These are phyloP conservation scores for Paratrypauchen microcephalus DNA, from an alignment of 2,797 vertebrate genomes.

Conservation along the genomic window DNA sequence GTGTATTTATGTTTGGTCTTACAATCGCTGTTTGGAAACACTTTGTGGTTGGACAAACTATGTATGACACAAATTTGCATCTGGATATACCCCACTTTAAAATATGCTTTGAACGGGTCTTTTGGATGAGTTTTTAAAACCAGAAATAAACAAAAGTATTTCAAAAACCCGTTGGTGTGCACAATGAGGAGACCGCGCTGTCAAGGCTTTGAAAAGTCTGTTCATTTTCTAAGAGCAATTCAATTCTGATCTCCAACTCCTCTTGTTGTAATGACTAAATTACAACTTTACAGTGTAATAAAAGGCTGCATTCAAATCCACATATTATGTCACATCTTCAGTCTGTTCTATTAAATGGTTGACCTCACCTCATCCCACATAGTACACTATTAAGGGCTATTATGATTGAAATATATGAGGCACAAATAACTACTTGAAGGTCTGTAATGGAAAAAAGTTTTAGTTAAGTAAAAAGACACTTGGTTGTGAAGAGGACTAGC, in stretches of 20 bases:
- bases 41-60: not conserved
- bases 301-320: not conserved
- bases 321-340: constrained; percentile 5
- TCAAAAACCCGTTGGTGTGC: not conserved
- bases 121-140: not conserved
- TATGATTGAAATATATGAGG: too few relatives aligned
- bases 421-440: too few relatives aligned
- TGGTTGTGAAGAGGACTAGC: too few relatives aligned
- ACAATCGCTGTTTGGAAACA: not conserved
- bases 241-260: not conserved
- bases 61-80: not conserved
- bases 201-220: constrained; percentile 3
- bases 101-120: too few relatives aligned
- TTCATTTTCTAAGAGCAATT: constrained; percentile 8
- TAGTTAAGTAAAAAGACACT: too few relatives aligned
- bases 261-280: not conserved
- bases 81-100: not conserved
- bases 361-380: constrained; percentile 1
- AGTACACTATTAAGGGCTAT: not conserved
- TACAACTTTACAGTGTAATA: constrained; percentile 5
- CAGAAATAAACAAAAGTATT: not conserved
- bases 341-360: not conserved
- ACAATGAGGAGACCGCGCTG: not conserved
- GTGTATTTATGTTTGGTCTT: not conserved
- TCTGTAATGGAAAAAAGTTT: too few relatives aligned